Conservation (phyloP, 1,140 invertebrate species). For the Drosophila lacertosa region DNA sequence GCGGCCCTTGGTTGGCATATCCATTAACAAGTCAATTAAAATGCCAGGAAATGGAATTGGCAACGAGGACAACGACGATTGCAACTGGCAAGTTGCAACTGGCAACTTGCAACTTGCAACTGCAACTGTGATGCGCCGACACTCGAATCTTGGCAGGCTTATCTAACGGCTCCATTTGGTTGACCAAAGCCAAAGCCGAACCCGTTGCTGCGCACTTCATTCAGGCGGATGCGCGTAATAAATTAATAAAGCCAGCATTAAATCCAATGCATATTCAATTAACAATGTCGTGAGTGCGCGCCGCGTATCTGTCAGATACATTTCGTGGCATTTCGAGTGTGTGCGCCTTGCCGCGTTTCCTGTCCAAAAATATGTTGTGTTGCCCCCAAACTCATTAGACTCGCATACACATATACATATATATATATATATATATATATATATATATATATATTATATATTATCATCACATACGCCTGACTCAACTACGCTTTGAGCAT, state of each 20-base stretch:
- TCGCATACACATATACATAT: too few relatives aligned
- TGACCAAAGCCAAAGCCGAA: slow-evolving; percentile 12
- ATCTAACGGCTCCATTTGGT: slow-evolving; percentile 77
- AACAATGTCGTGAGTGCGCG: slow-evolving; percentile 60
- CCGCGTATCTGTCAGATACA: slow-evolving; percentile 55
- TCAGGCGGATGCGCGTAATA: slow-evolving; percentile 83
- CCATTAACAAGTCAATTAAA: slow-evolving; percentile 80
- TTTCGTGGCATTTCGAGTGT: slow-evolving; percentile 58
- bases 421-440: too few relatives aligned
- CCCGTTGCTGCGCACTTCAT: slow-evolving; percentile 47
- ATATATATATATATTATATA: too few relatives aligned
- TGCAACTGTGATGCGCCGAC: slow-evolving; percentile 22
- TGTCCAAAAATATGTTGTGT: slow-evolving; percentile 56
- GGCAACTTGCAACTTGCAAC: slow-evolving; percentile 1
- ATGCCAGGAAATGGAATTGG: slow-evolving; percentile 67
- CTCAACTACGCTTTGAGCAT: slow-evolving; percentile 11
- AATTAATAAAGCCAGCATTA: slow-evolving; percentile 81
- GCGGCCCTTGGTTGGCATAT: slow-evolving; percentile 34
- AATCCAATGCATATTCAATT: slow-evolving; percentile 82
- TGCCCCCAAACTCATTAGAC: slow-evolving; percentile 50
- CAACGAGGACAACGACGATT: slow-evolving; percentile 32
- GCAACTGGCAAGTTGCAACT: slow-evolving; percentile 14
- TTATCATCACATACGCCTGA: slow-evolving; percentile 23
- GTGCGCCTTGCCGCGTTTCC: slow-evolving; percentile 70
- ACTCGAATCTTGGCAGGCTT: slow-evolving; percentile 47